Conservation (phyloP, 2,113 vertebrate species). For the Crocuta crocuta region DNA sequence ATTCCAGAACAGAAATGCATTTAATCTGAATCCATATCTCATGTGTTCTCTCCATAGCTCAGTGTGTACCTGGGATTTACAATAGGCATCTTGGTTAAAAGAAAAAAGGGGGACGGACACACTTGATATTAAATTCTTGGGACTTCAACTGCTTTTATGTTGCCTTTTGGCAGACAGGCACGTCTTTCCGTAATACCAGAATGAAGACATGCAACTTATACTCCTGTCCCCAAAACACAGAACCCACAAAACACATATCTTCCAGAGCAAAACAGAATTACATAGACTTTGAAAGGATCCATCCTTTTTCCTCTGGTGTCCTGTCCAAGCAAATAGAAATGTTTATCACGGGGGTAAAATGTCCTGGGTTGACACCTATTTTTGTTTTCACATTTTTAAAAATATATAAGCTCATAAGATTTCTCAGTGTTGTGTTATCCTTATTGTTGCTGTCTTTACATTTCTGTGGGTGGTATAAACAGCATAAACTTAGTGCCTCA, state of each 20-base stretch:
- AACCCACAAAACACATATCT: background rate
- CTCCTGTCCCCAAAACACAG: background rate
- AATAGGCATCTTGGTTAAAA: background rate
- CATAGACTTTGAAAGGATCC: background rate
- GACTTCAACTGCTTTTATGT: background rate
- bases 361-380: background rate
- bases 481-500: background rate
- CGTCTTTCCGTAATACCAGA: background rate
- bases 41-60: background rate
- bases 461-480: background rate
- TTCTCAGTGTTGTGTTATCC: background rate
- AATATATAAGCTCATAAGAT: background rate
- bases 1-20: background rate
- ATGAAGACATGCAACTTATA: background rate
- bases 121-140: background rate
- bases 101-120: background rate
- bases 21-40: background rate
- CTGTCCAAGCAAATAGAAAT: background rate
- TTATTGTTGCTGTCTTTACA: background rate
- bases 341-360: background rate
- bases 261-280: background rate
- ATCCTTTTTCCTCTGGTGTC: background rate
- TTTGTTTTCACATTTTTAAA: background rate
- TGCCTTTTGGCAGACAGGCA: background rate
- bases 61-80: background rate